Base-by-base conservation (phyloP, 2,797 vertebrate genomes). In the Catostomus latipinnis region DNA sequence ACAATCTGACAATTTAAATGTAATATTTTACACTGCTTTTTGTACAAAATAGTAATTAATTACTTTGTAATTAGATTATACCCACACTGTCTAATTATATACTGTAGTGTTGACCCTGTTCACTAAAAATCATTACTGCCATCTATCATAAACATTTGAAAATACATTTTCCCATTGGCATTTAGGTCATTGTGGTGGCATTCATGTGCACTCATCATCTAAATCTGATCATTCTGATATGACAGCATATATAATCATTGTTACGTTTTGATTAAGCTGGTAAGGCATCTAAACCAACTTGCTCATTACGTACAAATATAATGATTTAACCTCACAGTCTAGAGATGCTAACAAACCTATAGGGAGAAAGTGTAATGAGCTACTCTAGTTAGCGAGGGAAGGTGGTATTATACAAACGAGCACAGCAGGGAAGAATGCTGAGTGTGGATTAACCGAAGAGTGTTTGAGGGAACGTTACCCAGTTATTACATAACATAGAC, bases 361-460 rank as follows among this genome's bases (percentile, higher is more conserved):
- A 72, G 54, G 16, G 46, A 69, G 66, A 46, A 57, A 57, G 45
- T 14, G n/a, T 58, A 72, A 48, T 72, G 70, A 46, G 3, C 34
- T 34, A 34, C 34, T 14, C 69, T 46, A 48, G 53, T 57, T 16
- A 16, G 9, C 56, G 13, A 46, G 3, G 53, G 13, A 46, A 34
- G 46, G 68, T 71, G 45, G 56, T 22, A 45, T 34, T 10, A 16
- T 50, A 6, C 22, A 70, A 70, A 43, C 12, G 8, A 10, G 50
- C 34, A 69, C n/a, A 16, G 11, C 4, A 13, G 13, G 12, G 11
- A 13, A 53, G 18, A 70, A 34, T 70, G 67, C 18, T 70, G 50
- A 69, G 7, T 69, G 67, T 70, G 67, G 6, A 53, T 34, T 1
- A 43, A 9, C 16, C 53, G 18, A 50, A 57, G 8, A 22, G 11